Conservation (phyloP, 2,888 invertebrate genomes). For the Mimachlamys varia region DNA sequence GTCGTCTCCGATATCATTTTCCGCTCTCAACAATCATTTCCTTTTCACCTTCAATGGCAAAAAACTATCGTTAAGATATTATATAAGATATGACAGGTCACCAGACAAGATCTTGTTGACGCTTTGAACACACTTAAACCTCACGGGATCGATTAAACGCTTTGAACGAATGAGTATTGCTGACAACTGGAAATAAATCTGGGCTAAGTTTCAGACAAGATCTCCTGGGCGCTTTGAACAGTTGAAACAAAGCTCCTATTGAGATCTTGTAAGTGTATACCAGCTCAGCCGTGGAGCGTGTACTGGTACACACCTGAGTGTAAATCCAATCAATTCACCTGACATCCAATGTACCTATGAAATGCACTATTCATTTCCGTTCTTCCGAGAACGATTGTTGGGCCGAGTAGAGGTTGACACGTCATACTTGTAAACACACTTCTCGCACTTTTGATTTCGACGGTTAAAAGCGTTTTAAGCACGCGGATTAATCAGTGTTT, state of each 20-base stretch:
- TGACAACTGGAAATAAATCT: background rate
- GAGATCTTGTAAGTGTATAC: background rate
- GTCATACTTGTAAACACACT: background rate
- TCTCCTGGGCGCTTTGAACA: conserved; percentile 16
- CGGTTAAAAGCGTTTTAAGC: background rate
- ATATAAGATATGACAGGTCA: background rate
- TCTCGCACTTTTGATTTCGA: conserved; percentile 3
- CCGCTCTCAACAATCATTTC: background rate
- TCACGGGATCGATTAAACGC: background rate
- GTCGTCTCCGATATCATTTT: background rate
- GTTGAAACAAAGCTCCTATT: background rate
- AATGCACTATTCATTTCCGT: conserved; percentile 16
- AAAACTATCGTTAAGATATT: background rate
- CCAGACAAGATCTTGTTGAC: conserved; percentile 1
- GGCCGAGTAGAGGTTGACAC: background rate
- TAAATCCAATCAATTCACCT: background rate
- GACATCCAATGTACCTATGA: background rate
- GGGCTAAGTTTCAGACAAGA: background rate
- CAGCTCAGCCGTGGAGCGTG: background rate
- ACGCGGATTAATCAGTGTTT: background rate
- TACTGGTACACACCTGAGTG: background rate
- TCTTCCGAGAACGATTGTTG: background rate
- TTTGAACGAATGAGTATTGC: conserved; percentile 26
- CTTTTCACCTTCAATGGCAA: background rate
- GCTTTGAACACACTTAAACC: conserved; percentile 13